These are phyloP conservation scores for Variabilichromis moorii DNA, from an alignment of 2,113 vertebrate genomes.

Conservation along the genomic window DNA sequence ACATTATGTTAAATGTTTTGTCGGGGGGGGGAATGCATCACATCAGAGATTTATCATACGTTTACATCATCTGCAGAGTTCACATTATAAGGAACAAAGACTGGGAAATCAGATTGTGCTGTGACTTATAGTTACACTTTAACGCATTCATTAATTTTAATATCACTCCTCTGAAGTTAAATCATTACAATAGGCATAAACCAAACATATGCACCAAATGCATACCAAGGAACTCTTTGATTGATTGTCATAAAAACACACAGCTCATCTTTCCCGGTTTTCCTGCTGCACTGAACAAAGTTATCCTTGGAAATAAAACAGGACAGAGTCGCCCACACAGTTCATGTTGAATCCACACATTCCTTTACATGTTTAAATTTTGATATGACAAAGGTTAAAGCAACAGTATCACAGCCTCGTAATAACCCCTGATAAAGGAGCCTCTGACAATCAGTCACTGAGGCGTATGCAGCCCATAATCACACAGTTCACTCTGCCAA, in stretches of 20 bases:
- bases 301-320: not conserved
- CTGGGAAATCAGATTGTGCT: not conserved
- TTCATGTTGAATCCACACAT: not conserved
- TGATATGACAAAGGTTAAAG: not conserved
- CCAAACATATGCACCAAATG: not conserved
- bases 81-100: not conserved
- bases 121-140: not conserved
- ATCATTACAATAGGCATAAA: not conserved
- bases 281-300: not conserved
- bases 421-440: not conserved
- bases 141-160: not conserved
- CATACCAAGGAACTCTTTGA: not conserved
- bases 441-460: not conserved
- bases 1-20: not conserved
- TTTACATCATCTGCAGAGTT: not conserved
- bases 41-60: not conserved
- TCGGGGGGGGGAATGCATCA: fast-evolving
- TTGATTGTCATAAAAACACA: not conserved
- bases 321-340: not conserved
- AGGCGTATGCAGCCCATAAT: not conserved
- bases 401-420: not conserved
- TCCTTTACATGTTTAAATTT: not conserved
- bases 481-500: not conserved
- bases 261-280: fast-evolving
- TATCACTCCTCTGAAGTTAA: not conserved